Evolutionary conservation across 37 sponge, comb jelly and placozoan species (phyloP).

Genomic region (Oscarella lobularis): DNA sequence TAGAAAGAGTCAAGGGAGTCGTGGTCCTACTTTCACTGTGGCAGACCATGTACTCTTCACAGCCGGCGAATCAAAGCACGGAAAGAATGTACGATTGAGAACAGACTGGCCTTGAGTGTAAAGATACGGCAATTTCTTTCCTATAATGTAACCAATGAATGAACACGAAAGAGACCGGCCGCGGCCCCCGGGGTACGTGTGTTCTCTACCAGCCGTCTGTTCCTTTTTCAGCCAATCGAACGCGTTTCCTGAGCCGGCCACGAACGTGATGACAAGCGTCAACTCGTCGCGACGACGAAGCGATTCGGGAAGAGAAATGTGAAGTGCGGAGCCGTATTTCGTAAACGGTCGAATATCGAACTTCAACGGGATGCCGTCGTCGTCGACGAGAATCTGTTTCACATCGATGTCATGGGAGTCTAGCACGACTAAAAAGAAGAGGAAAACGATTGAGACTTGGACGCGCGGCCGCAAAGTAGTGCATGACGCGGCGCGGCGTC

Average conservation of each 20-base stretch:
- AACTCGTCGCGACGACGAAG: not conserved
- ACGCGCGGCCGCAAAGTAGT: too few relatives aligned
- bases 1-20: too few relatives aligned
- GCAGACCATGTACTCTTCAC: not conserved
- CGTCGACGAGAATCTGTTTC: not conserved
- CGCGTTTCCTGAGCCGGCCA: not conserved
- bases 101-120: conserved; percentile 67
- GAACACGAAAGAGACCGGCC: too few relatives aligned
- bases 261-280: not conserved
- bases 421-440: not conserved
- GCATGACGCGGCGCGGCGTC: too few relatives aligned
- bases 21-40: not conserved
- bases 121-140: conserved; percentile 68
- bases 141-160: too few relatives aligned
- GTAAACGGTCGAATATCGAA: not conserved
- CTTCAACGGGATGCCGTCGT: not conserved
- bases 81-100: not conserved
- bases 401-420: not conserved
- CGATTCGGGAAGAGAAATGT: not conserved
- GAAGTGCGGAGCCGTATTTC: not conserved
- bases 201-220: conserved; percentile 1
- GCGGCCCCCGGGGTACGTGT: too few relatives aligned
- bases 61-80: not conserved
- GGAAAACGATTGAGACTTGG: too few relatives aligned
- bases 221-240: not conserved